phyloP scores from a whole-genome alignment of 2,113 vertebrate species.

The Aphelocoma coerulescens region DNA sequence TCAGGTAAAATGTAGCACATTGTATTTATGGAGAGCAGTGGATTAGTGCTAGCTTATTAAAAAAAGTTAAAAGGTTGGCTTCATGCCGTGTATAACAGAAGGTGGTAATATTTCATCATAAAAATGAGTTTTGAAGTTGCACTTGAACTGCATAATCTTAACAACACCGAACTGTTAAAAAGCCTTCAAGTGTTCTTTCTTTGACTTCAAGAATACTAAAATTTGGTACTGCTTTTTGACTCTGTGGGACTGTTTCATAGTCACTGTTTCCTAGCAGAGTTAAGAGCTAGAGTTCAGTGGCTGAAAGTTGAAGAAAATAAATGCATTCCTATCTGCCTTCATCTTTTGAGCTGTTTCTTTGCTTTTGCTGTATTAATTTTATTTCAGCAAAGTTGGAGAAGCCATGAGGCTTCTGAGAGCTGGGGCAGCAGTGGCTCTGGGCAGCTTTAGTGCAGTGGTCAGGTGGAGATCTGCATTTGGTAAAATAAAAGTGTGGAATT shows the following conservation, averaged over 20 bases:
- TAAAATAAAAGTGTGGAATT: background rate
- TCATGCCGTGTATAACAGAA: background rate
- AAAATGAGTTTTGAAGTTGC: background rate
- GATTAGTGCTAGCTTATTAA: background rate
- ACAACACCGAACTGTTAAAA: background rate
- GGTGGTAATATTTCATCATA: background rate
- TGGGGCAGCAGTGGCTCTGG: background rate
- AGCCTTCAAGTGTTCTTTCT: background rate
- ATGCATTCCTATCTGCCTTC: background rate
- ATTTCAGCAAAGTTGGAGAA: background rate
- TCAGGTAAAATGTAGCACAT: background rate
- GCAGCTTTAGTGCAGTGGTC: background rate
- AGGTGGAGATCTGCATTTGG: background rate
- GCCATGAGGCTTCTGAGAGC: background rate
- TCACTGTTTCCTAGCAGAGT: background rate
- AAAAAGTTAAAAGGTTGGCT: background rate
- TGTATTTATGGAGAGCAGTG: background rate
- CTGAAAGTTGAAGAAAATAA: background rate
- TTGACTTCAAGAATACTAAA: background rate
- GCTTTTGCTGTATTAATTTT: background rate
- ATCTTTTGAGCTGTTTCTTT: background rate
- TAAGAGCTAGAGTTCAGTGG: background rate
- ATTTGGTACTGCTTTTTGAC: background rate
- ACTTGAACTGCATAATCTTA: background rate
- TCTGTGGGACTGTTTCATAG: background rate